Conservation (phyloP, 2,888 invertebrate species). For the Stegana nigrithorax region DNA sequence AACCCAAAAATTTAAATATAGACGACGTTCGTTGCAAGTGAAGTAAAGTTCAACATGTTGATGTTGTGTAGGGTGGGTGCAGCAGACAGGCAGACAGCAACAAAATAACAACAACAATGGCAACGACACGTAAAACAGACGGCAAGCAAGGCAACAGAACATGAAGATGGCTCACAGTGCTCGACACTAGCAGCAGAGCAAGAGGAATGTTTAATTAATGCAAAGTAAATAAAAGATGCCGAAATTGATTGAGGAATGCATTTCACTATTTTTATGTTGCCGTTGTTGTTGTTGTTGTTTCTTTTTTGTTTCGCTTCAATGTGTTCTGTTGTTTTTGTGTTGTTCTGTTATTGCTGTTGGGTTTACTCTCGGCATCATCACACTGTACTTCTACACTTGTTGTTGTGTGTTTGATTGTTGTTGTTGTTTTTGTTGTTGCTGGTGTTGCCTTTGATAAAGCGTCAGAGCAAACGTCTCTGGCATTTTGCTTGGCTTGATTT, state of each 20-base stretch:
- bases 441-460: constrained; percentile 35
- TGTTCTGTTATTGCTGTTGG: not conserved
- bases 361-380: no score
- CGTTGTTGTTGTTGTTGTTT: not conserved
- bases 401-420: constrained; percentile 42
- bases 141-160: not conserved
- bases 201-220: constrained; percentile 59
- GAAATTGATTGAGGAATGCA: constrained; percentile 56
- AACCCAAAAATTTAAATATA: constrained; percentile 11
- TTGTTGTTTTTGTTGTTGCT: constrained; percentile 23
- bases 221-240: constrained; percentile 56
- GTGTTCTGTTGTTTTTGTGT: not conserved
- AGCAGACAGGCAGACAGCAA: not conserved
- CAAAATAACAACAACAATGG: not conserved
- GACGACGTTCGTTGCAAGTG: not conserved
- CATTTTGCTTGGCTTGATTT: constrained; percentile 1
- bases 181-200: no score
- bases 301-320: not conserved
- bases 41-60: not conserved
- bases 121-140: not conserved
- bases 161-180: no score
- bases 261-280: constrained; percentile 4
- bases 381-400: no score
- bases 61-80: not conserved
- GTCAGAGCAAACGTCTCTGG: constrained; percentile 32